Conservation (phyloP, 2,888 invertebrate genomes). For the Diarsia dahlii region DNA sequence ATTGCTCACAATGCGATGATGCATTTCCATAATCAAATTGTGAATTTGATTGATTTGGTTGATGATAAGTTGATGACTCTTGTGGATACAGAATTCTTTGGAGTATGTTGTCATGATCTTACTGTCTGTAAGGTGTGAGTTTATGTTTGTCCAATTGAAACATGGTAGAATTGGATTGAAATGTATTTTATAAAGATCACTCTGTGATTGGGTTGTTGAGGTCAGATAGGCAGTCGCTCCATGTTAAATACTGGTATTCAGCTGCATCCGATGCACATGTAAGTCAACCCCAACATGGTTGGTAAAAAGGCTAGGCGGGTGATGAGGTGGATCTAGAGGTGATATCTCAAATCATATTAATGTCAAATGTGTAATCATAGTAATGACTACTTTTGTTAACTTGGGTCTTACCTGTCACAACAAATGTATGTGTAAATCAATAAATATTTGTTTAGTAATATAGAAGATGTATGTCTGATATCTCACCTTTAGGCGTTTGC, state of each 20-base stretch:
- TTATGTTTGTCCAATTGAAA: background rate
- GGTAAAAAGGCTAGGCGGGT: background rate
- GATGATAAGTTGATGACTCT: too few relatives aligned
- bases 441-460: background rate
- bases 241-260: background rate
- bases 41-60: conserved; percentile 32
- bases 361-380: too few relatives aligned
- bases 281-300: background rate
- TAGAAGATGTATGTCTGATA: background rate
- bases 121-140: background rate
- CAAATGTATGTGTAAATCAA: too few relatives aligned
- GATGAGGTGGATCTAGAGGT: background rate
- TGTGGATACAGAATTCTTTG: background rate
- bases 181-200: background rate
- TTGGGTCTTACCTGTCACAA: too few relatives aligned
- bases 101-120: background rate
- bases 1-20: conserved; percentile 48
- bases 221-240: background rate
- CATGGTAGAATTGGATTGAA: background rate
- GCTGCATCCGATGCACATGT: too few relatives aligned
- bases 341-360: background rate
- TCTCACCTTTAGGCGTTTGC: conserved; percentile 79
- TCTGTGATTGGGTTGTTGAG: background rate
- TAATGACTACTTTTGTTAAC: too few relatives aligned
- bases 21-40: conserved; percentile 44